Evolutionary conservation across 2,888 invertebrate genomes (phyloP).

Genomic region (Rhogogaster chlorosoma): DNA sequence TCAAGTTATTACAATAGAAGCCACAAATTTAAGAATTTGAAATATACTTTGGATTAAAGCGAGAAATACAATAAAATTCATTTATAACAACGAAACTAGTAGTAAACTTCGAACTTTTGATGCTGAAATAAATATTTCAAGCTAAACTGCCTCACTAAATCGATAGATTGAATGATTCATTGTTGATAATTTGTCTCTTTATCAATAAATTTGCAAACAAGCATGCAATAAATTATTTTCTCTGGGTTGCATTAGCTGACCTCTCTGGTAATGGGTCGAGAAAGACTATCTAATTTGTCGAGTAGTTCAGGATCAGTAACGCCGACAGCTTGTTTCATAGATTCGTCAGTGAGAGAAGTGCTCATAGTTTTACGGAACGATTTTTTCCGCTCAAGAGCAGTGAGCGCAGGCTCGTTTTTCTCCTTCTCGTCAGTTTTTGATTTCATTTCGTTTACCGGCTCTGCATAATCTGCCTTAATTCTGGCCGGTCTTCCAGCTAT

Average conservation of each 20-base stretch:
- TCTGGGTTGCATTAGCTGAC: constrained; percentile 58
- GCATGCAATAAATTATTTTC: not conserved
- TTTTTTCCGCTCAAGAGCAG: constrained; percentile 80
- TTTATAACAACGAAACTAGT: not conserved
- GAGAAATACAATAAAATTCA: constrained; percentile 45
- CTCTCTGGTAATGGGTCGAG: constrained; percentile 77
- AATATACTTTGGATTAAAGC: not conserved
- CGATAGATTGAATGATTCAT: not conserved
- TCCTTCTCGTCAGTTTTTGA: constrained; percentile 77
- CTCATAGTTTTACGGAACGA: constrained; percentile 85
- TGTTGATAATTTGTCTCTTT: not conserved
- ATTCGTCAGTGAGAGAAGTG: constrained; percentile 80
- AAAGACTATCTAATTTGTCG: constrained; percentile 83
- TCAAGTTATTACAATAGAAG: not conserved
- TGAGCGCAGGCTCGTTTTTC: constrained; percentile 66
- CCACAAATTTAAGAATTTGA: not conserved
- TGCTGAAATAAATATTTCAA: not conserved
- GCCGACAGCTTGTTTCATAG: constrained; percentile 77
- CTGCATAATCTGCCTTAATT: constrained; percentile 64
- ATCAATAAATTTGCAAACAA: not conserved
- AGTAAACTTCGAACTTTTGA: not conserved
- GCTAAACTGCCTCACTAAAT: not conserved
- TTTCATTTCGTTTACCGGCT: constrained; percentile 74
- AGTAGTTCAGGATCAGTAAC: constrained; percentile 86
- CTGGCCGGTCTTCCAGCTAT: constrained; percentile 81